These are phyloP conservation scores for Pogonognathellus flavescens DNA, from an alignment of 1,140 invertebrate genomes.

Conservation along the genomic window DNA sequence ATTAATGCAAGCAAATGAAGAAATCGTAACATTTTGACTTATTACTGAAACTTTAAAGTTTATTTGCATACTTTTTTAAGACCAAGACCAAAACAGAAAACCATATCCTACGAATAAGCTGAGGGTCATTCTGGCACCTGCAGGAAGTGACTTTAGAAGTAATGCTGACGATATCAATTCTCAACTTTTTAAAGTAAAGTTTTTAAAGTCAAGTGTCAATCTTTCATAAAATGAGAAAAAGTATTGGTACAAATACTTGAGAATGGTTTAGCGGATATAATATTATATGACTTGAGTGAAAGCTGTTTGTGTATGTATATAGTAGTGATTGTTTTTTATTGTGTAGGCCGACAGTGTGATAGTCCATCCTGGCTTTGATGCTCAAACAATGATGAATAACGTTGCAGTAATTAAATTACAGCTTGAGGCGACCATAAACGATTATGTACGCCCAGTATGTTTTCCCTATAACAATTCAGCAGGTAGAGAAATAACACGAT, in stretches of 20 bases:
- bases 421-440: neutral
- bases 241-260: no score
- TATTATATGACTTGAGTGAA: no score
- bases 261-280: no score
- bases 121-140: constrained; percentile 9
- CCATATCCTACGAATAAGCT: neutral
- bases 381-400: constrained; percentile 6
- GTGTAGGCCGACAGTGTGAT: neutral
- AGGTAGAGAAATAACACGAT: neutral
- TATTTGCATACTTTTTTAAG: neutral
- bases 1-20: no score
- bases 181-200: constrained; percentile 28
- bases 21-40: no score
- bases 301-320: no score
- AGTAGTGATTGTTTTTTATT: neutral
- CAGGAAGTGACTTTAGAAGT: neutral
- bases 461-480: constrained; percentile 9
- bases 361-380: constrained; percentile 22
- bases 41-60: no score
- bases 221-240: no score
- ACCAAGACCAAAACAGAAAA: neutral
- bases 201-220: no score
- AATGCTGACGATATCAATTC: constrained; percentile 1
- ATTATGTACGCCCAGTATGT: constrained; percentile 26
- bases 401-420: constrained; percentile 14